Evolutionary conservation across 2,113 vertebrate species (phyloP).

Genomic region (Thomomys bottae): DNA sequence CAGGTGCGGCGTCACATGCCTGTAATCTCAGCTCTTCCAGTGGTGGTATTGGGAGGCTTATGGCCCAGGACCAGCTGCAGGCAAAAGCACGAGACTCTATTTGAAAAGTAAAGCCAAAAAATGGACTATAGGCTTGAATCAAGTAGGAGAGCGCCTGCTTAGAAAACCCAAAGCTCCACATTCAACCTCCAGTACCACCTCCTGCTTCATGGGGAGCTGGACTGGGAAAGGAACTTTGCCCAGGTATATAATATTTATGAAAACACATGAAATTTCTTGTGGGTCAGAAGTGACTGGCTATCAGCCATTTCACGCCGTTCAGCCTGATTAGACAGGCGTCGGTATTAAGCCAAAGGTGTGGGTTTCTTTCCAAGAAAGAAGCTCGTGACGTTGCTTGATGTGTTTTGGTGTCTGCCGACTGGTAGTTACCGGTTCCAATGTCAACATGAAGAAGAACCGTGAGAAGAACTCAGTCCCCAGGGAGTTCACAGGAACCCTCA

Average conservation of each 20-base stretch:
- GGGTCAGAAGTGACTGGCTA: slow-evolving; percentile 42
- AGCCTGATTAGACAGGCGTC: slow-evolving; percentile 47
- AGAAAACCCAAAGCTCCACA: too few relatives aligned
- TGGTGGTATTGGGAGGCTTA: too few relatives aligned
- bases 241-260: neutral
- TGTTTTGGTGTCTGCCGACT: neutral
- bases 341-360: slow-evolving; percentile 38
- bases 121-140: too few relatives aligned
- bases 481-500: neutral
- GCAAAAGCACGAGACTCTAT: too few relatives aligned
- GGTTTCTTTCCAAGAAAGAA: slow-evolving; percentile 57
- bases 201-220: neutral
- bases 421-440: slow-evolving; percentile 54
- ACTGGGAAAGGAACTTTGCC: neutral
- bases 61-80: too few relatives aligned
- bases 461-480: slow-evolving; percentile 34
- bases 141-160: too few relatives aligned
- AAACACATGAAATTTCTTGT: slow-evolving; percentile 25
- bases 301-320: slow-evolving; percentile 9
- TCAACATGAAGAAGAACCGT: slow-evolving; percentile 70
- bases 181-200: too few relatives aligned
- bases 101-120: too few relatives aligned
- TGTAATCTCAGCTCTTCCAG: too few relatives aligned
- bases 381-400: slow-evolving; percentile 48
- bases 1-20: too few relatives aligned